These are phyloP conservation scores for Amia ocellicauda DNA, from an alignment of 2,113 vertebrate genomes.

Conservation along the genomic window DNA sequence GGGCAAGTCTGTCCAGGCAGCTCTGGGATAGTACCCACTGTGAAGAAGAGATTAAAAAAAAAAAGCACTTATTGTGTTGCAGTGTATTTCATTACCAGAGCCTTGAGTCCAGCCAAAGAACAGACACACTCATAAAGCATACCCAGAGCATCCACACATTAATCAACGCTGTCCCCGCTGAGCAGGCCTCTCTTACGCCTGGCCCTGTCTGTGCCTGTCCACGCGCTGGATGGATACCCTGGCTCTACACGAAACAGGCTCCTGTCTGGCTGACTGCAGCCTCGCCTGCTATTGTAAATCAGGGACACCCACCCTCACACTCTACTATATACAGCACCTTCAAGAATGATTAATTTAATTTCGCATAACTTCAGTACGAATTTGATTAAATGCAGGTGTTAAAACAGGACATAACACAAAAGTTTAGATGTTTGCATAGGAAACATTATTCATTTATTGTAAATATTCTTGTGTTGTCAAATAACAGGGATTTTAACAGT, in stretches of 20 bases:
- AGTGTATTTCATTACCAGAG: too few relatives aligned
- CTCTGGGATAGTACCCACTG: conserved; percentile 82
- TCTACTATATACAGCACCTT: too few relatives aligned
- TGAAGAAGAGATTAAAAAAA: conserved; percentile 19
- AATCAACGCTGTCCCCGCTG: not conserved
- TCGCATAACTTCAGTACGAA: too few relatives aligned
- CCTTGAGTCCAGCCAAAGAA: not conserved
- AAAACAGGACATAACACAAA: too few relatives aligned
- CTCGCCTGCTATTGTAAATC: not conserved
- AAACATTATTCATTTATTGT: too few relatives aligned
- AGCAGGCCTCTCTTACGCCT: not conserved
- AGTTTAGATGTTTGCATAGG: too few relatives aligned
- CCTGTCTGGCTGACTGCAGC: not conserved
- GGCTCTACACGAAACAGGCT: not conserved
- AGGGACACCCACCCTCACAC: not conserved
- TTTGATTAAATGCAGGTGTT: too few relatives aligned
- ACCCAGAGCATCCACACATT: not conserved
- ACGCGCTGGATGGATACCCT: not conserved
- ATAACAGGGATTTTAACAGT: too few relatives aligned
- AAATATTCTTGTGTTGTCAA: too few relatives aligned
- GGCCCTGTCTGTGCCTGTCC: not conserved
- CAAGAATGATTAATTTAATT: too few relatives aligned
- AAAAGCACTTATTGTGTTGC: conserved; percentile 8
- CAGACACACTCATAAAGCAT: not conserved
- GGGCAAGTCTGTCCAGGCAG: conserved; percentile 65